A percentile compares a stretch with the other conserved stretches of the same genome.
phyloP scores from a whole-genome alignment of 2,113 vertebrate genomes.

The Myrmophylax atrothorax region DNA sequence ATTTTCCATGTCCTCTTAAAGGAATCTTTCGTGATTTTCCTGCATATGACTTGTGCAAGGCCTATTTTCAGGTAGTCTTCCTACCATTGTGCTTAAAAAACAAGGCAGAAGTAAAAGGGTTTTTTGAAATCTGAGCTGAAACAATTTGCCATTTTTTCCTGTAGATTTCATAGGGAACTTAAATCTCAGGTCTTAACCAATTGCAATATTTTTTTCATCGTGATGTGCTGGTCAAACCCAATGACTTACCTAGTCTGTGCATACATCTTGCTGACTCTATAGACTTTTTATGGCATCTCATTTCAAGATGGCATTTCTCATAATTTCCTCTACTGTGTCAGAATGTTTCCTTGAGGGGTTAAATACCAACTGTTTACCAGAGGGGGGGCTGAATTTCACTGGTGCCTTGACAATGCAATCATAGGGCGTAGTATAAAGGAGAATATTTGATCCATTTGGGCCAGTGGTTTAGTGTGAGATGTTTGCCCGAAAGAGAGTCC shows the following conservation, averaged over 20 bases:
- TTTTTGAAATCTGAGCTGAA: background rate
- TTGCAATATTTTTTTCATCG: background rate
- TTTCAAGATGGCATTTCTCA: background rate
- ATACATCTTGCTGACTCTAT: fast-evolving
- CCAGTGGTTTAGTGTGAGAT: background rate
- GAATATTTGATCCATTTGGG: background rate
- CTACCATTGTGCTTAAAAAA: background rate
- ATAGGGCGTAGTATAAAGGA: background rate
- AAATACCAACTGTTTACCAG: background rate
- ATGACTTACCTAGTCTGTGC: background rate
- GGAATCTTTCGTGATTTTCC: background rate
- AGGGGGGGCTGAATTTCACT: background rate
- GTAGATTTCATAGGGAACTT: background rate
- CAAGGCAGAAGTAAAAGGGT: background rate
- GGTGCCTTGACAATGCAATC: background rate
- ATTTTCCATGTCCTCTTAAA: background rate
- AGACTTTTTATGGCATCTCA: background rate
- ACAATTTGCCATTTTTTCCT: background rate
- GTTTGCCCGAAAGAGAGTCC: background rate
- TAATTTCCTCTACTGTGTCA: background rate
- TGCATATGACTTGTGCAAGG: fast-evolving
- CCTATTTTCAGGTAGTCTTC: background rate
- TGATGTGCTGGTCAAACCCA: background rate
- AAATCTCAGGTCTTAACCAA: background rate
- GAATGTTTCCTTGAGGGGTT: background rate